A percentile compares a stretch with the other conserved stretches of the same genome.
These are phyloP conservation scores for Trichogramma dendrolimi DNA, from an alignment of 2,888 invertebrate species.

Conservation along the genomic window DNA sequence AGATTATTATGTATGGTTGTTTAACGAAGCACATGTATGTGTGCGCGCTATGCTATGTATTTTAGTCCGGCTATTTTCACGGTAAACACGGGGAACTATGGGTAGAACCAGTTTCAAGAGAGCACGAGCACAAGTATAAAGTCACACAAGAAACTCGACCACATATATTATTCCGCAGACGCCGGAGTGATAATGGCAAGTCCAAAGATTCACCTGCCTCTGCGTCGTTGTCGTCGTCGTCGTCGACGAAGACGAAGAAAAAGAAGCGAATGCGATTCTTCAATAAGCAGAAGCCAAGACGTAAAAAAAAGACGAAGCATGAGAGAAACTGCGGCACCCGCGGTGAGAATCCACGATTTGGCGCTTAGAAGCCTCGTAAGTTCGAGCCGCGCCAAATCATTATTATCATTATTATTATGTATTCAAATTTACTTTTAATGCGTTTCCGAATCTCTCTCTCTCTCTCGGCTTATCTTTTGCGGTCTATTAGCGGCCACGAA, in stretches of 20 bases:
- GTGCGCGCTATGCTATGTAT: too few species aligned
- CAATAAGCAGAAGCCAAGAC: slow-evolving; percentile 33
- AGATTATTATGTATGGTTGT: too few species aligned
- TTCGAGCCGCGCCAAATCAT: slow-evolving; percentile 3
- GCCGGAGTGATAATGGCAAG: background rate
- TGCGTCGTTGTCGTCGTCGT: too few species aligned
- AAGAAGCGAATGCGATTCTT: slow-evolving; percentile 24
- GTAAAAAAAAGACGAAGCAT: slow-evolving; percentile 54
- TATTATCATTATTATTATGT: background rate
- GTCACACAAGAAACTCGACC: slow-evolving; percentile 1
- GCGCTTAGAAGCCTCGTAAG: slow-evolving; percentile 5
- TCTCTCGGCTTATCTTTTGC: slow-evolving; percentile 3
- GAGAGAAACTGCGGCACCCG: slow-evolving; percentile 53
- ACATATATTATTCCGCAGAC: slow-evolving; percentile 22
- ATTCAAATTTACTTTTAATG: too few species aligned
- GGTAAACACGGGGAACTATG: slow-evolving; percentile 47
- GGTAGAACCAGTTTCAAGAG: slow-evolving; percentile 46
- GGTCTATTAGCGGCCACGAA: background rate
- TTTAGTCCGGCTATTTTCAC: slow-evolving; percentile 46
- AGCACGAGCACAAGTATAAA: slow-evolving; percentile 13
- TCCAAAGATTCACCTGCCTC: too few species aligned
- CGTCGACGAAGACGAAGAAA: background rate
- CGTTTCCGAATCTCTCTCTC: slow-evolving; percentile 2
- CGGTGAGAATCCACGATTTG: slow-evolving; percentile 40
- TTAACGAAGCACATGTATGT: too few species aligned